phyloP scores from a whole-genome alignment of 2,888 invertebrate genomes.

The Tinea pellionella region DNA sequence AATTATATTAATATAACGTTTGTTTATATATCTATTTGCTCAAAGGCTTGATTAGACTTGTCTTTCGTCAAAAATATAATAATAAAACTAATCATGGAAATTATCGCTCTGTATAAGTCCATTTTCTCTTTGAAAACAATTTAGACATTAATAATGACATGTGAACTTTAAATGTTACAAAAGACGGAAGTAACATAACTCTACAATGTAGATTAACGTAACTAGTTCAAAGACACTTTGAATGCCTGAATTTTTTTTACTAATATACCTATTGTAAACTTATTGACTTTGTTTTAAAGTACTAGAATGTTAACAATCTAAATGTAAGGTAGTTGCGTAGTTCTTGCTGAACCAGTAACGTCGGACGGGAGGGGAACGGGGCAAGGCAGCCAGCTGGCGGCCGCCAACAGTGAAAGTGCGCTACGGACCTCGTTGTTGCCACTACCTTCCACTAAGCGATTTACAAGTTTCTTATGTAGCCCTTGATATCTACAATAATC shows the following conservation, averaged over 20 bases:
- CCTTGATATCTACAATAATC: conserved; percentile 5
- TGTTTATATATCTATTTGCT: no score
- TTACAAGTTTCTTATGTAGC: not conserved
- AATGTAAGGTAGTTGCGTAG: conserved; percentile 55
- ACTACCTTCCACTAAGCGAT: not conserved
- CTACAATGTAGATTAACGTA: not conserved
- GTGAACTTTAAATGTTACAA: not conserved
- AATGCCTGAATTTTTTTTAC: not conserved
- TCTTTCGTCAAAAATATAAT: no score
- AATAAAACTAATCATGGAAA: no score
- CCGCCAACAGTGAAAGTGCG: conserved; percentile 65
- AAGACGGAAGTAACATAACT: not conserved
- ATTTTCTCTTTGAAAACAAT: no score
- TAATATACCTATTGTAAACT: not conserved
- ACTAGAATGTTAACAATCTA: conserved; percentile 17
- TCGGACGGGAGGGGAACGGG: conserved; percentile 23
- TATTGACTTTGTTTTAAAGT: not conserved
- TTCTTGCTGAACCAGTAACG: conserved; percentile 22
- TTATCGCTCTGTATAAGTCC: no score
- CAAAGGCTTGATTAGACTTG: no score
- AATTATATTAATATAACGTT: no score
- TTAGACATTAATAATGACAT: not conserved
- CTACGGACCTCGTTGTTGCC: conserved; percentile 20
- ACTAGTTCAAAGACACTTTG: not conserved
- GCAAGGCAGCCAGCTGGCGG: conserved; percentile 50